Percentiles rank a stretch among this genome's conserved stretches.
phyloP scores from a whole-genome alignment of 2,797 vertebrate genomes.

The Lates japonicus region DNA sequence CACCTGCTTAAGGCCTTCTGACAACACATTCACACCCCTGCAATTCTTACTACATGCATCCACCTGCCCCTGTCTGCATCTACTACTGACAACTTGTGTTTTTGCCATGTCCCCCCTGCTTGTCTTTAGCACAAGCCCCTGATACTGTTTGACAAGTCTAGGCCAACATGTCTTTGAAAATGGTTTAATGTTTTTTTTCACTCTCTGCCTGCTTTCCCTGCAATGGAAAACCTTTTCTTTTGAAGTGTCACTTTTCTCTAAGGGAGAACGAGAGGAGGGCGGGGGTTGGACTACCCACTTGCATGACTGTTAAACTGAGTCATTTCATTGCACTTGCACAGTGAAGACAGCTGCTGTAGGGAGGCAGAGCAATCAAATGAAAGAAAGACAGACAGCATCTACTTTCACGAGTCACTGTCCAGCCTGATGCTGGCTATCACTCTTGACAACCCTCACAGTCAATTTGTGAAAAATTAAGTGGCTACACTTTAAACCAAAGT shows the following conservation, averaged over 20 bases:
- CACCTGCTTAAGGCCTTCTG: constrained; percentile 12
- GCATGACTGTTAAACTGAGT: constrained; percentile 60
- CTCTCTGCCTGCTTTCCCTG: constrained; percentile 25
- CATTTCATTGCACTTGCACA: constrained; percentile 47
- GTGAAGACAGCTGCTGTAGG: constrained; percentile 44
- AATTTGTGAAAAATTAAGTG: constrained; percentile 80
- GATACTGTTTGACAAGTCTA: constrained; percentile 73
- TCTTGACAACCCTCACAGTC: constrained; percentile 70
- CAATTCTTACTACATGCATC: constrained; percentile 36
- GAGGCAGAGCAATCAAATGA: constrained; percentile 21
- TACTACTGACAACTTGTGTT: constrained; percentile 35
- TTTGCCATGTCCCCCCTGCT: constrained; percentile 52
- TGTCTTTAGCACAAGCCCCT: constrained; percentile 45
- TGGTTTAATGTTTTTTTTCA: constrained; percentile 45
- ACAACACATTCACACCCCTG: constrained; percentile 41
- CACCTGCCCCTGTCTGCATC: constrained; percentile 32
- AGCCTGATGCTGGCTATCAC: constrained; percentile 49
- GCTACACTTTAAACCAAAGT: constrained; percentile 70
- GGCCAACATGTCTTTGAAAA: constrained; percentile 67
- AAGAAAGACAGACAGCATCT: constrained; percentile 41
- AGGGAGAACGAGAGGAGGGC: constrained; percentile 22
- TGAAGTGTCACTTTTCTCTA: constrained; percentile 69
- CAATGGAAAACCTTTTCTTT: constrained; percentile 66
- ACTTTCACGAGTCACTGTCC: constrained; percentile 43
- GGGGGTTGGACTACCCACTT: constrained; percentile 27